Base-by-base conservation (phyloP, 1,140 invertebrate genomes). In the Brachystomella parvula region DNA sequence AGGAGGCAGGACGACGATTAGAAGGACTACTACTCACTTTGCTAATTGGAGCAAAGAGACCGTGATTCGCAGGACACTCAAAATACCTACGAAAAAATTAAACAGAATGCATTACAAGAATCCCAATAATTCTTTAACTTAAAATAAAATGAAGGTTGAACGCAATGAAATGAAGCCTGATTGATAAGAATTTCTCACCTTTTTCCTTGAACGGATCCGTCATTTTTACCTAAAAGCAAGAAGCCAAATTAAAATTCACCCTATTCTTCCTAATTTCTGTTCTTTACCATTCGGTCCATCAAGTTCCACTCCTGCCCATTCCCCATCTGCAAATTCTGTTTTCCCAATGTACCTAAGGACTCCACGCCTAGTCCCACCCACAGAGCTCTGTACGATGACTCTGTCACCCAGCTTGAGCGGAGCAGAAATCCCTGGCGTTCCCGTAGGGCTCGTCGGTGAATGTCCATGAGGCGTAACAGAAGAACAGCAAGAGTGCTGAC, bases 261-360 rank as follows among this genome's bases (percentile, higher is more conserved):
- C n/a, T n/a, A n/a, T n/a, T n/a, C n/a, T n/a, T n/a, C n/a, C n/a
- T n/a, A n/a, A n/a, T n/a, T n/a, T n/a, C n/a, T n/a, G n/a, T n/a
- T n/a, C n/a, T n/a, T n/a, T n/a, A 39, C 95, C 95, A 64, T 88
- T 79, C 0, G 92, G 86, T 66, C 96, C 93, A 76, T 96, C 93
- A 67, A 98, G 81, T 79, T 97, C 93, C 28, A 98, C 88, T 19
- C 95, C 95, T 66, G 32, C 92, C 86, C 83, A 95, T 93, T 77
- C 93, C 92, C 71, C 86, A 81, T 66, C 86, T 80, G 92, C 92
- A 96, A 79, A 96, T 67, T 87, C 83, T 2, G 89, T 88, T 63
- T 83, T 81, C 29, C 87, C 88, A 83, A 94, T 74, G 47, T 81
- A 85, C 30, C 78, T 71, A 15, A 83, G 79, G 31, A 87, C 84